Percentiles rank a stretch among this genome's conserved stretches.
phyloP scores from a whole-genome alignment of 2,888 invertebrate species.

The Ligdia adustata region DNA sequence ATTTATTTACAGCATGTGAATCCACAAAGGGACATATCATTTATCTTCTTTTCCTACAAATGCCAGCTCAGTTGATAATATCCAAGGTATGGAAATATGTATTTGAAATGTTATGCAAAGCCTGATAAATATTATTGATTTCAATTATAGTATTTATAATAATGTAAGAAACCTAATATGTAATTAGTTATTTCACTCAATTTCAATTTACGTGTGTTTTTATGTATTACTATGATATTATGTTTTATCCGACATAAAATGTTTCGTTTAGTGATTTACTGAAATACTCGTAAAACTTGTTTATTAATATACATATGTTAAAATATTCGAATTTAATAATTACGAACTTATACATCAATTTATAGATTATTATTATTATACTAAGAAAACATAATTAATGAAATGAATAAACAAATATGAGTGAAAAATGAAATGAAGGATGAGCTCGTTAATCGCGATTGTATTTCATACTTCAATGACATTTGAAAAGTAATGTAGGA shows the following conservation, averaged over 20 bases:
- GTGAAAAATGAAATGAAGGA: slow-evolving; percentile 76
- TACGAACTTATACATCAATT: slow-evolving; percentile 85
- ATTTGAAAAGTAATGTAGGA: slow-evolving; percentile 80
- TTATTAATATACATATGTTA: slow-evolving; percentile 85
- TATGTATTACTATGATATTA: background rate
- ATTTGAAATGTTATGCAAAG: slow-evolving; percentile 13
- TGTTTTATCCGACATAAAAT: slow-evolving; percentile 49
- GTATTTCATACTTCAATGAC: slow-evolving; percentile 82
- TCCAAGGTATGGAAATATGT: slow-evolving; percentile 4
- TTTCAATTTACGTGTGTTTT: background rate
- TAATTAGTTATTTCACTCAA: background rate
- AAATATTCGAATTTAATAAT: slow-evolving; percentile 85
- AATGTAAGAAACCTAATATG: background rate
- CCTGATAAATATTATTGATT: slow-evolving; percentile 12
- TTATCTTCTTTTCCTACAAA: background rate
- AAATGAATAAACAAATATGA: slow-evolving; percentile 82
- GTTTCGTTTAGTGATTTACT: slow-evolving; percentile 74
- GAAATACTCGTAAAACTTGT: slow-evolving; percentile 83
- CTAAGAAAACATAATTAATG: slow-evolving; percentile 84
- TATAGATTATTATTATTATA: slow-evolving; percentile 84
- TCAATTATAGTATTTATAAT: slow-evolving; percentile 13
- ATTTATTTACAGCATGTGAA: no score
- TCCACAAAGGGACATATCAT: slow-evolving; percentile 11
- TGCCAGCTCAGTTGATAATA: slow-evolving; percentile 10
- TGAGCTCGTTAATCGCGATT: slow-evolving; percentile 80